A percentile compares a stretch with the other conserved stretches of the same genome.
Conservation (phyloP, 2,888 invertebrate species). For the Calliopum simillimum region DNA sequence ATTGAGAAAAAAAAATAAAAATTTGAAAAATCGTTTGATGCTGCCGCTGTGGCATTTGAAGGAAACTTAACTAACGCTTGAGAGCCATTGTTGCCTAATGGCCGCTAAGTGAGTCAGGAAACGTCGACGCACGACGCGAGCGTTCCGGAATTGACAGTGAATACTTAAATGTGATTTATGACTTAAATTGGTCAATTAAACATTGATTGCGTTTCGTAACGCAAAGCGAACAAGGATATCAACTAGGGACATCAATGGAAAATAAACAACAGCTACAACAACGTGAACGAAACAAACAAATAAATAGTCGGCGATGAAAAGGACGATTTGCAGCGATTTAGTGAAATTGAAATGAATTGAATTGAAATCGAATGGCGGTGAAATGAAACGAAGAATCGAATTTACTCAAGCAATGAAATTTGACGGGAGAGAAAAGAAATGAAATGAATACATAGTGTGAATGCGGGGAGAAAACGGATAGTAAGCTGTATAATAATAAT, state of each 20-base stretch:
- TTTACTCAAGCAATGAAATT: too few relatives aligned
- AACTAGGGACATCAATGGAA: too few relatives aligned
- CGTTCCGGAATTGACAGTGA: conserved; percentile 15
- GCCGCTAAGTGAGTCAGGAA: conserved; percentile 23
- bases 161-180: conserved; percentile 58
- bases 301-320: conserved; percentile 1
- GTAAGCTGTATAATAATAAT: neutral
- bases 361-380: neutral
- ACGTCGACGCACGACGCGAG: conserved; percentile 33
- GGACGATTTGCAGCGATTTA: conserved; percentile 18
- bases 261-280: conserved; percentile 1
- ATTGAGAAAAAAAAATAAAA: conserved; percentile 10
- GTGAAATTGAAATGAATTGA: conserved; percentile 25
- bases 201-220: conserved; percentile 51
- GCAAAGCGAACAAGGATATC: neutral
- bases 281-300: too few relatives aligned
- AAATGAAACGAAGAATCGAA: conserved; percentile 4
- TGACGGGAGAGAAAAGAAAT: too few relatives aligned
- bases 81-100: conserved; percentile 9
- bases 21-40: conserved; percentile 27
- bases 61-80: neutral
- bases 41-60: conserved; percentile 20
- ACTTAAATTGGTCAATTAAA: conserved; percentile 58
- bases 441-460: too few relatives aligned
- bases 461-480: too few relatives aligned